Base-by-base conservation (phyloP, 2,113 vertebrate genomes). In the Buteo buteo region DNA sequence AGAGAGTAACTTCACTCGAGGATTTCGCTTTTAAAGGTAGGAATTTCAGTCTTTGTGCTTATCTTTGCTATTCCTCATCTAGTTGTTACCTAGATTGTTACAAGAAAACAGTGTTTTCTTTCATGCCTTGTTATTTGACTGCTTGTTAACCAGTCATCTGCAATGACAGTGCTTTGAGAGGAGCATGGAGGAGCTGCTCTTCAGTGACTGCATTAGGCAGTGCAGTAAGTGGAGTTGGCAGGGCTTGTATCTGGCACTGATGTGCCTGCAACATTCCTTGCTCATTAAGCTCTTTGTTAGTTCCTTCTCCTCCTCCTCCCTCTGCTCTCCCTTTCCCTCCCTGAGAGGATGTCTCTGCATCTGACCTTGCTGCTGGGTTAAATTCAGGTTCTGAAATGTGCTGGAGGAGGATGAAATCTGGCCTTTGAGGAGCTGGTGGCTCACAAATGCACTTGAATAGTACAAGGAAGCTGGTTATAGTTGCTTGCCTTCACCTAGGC, bases 1-100 rank as follows among this genome's bases (percentile, higher is more conserved):
- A 94, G 65, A 81, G 31, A 61, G 62, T 79, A 80, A 70, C 62
- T 74, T 91, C 66, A 24, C 71, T 36, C 82, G 38, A 82, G 69
- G 77, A 96, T 82, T 59, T 88, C 2, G 0, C 55, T 79, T 90
- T 81, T 70, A 67, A 96, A 97, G 96, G 95, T 96, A 96, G 89
- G 95, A 74, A 42, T 94, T 87, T 67, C 67, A 82, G 74, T 80
- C 44, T 82, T 71, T 49, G 12, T 89, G 45, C 62, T 57, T 77
- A 9, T 76, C 21, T 85, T 87, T 8, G 0, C 38, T 85, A 7
- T 89, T 93, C 22, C 28, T 65, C 58, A 50, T 81, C 38, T 62
- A 38, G 84, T 59, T 73, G 52, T 45, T 81, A n/a, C 58, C 28
- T 86, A 52, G 50, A 16, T 42, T 76, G 32, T 72, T 91, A 66